Percentiles rank a stretch among this genome's conserved stretches.
Evolutionary conservation across 2,113 vertebrate species (phyloP).

Genomic region (Macquaria australasica): DNA sequence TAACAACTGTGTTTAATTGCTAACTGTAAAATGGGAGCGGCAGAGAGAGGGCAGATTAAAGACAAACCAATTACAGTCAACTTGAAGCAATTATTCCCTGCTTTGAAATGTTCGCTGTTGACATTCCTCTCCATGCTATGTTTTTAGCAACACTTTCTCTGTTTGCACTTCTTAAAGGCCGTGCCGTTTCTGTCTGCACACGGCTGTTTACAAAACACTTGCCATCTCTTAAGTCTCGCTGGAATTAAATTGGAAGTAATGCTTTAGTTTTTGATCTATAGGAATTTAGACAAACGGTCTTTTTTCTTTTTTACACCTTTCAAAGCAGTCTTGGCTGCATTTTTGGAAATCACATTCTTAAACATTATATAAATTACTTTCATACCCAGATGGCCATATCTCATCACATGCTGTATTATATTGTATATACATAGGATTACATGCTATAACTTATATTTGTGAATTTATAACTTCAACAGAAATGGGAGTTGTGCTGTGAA

Average conservation of each 20-base stretch:
- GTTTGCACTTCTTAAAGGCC: constrained; percentile 49
- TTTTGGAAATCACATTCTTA: constrained; percentile 45
- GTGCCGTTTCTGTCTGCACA: constrained; percentile 42
- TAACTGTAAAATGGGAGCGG: constrained; percentile 49
- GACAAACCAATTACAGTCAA: constrained; percentile 68
- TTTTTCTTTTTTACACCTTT: constrained; percentile 7
- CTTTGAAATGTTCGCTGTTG: constrained; percentile 70
- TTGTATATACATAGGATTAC: constrained; percentile 36
- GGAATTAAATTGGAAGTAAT: constrained; percentile 47
- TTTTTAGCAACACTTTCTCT: constrained; percentile 70
- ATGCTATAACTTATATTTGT: constrained; percentile 40
- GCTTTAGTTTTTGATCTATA: constrained; percentile 41
- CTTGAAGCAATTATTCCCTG: constrained; percentile 70
- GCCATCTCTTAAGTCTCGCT: constrained; percentile 27
- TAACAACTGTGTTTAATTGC: constrained; percentile 61
- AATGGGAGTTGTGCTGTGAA: constrained; percentile 44
- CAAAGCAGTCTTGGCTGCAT: constrained; percentile 12
- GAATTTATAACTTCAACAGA: constrained; percentile 61
- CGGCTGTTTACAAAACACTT: constrained; percentile 57
- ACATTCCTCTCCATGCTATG: constrained; percentile 60
- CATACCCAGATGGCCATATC: constrained; percentile 29
- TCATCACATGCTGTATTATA: constrained; percentile 37
- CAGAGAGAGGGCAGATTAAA: constrained; percentile 61
- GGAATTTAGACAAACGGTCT: constrained; percentile 22
- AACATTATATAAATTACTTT: constrained; percentile 38